These are phyloP conservation scores for Phaonia tiefii DNA, from an alignment of 2,888 invertebrate genomes.

Conservation along the genomic window DNA sequence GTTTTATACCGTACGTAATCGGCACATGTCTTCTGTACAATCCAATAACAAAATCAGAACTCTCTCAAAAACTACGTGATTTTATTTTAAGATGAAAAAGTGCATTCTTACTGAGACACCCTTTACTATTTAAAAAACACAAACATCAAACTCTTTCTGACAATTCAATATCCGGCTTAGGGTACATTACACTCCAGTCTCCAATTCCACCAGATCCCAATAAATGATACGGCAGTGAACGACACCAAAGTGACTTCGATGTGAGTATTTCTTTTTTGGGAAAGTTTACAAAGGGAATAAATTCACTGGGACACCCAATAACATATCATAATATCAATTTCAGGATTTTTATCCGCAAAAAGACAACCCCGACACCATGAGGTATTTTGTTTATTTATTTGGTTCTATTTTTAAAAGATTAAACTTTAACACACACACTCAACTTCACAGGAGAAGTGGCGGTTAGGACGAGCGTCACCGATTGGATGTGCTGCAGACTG, in stretches of 20 bases:
- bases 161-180: constrained; percentile 60
- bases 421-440: constrained; percentile 26
- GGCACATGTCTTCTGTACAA: too few species aligned
- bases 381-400: constrained; percentile 57
- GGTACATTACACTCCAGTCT: too few species aligned
- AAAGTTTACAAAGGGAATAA: constrained; percentile 55
- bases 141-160: constrained; percentile 24
- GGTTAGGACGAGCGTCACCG: background rate
- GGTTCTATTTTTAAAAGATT: constrained; percentile 63
- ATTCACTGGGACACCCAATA: constrained; percentile 38
- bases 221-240: constrained; percentile 1
- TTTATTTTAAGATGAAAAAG: too few species aligned
- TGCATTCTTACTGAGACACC: too few species aligned
- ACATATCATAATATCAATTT: constrained; percentile 63
- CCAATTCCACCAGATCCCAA: too few species aligned
- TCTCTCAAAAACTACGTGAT: too few species aligned
- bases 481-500: background rate
- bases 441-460: background rate
- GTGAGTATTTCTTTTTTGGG: constrained; percentile 23
- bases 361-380: constrained; percentile 36
- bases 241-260: constrained; percentile 59
- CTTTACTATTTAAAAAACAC: too few species aligned
- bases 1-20: too few species aligned
- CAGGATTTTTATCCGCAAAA: constrained; percentile 60
- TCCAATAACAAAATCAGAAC: too few species aligned